A percentile compares a stretch with the other conserved stretches of the same genome.
These are phyloP conservation scores for Paracanthobrama guichenoti DNA, from an alignment of 2,113 vertebrate species.

Conservation along the genomic window DNA sequence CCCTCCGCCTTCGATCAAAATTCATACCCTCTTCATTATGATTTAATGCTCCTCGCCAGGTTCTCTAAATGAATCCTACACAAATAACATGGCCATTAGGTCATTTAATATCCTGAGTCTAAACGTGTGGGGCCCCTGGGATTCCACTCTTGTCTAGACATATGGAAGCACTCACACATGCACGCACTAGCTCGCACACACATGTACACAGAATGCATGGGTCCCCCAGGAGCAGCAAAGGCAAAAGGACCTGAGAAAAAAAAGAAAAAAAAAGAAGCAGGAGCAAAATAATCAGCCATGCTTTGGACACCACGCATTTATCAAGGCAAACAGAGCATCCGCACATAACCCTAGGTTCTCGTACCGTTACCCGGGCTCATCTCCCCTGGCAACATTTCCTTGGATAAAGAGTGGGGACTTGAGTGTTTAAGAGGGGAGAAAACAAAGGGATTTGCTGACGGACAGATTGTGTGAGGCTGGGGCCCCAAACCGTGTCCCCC, in stretches of 20 bases:
- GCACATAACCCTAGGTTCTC: neutral
- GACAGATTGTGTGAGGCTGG: conserved; percentile 51
- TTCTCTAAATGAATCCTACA: conserved; percentile 58
- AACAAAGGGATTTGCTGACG: conserved; percentile 53
- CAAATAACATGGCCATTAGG: conserved; percentile 65
- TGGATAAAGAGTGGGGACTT: conserved; percentile 47
- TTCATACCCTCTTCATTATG: conserved; percentile 58
- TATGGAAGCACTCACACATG: conserved; percentile 63
- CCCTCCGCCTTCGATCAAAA: conserved; percentile 52
- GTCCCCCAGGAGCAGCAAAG: conserved; percentile 41
- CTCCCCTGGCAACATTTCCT: conserved; percentile 47
- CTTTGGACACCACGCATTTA: conserved; percentile 38
- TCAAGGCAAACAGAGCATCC: conserved; percentile 46
- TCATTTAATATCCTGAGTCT: conserved; percentile 66
- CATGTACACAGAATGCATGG: conserved; percentile 25
- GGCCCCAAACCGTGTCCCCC: conserved; percentile 38
- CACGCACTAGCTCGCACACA: conserved; percentile 8
- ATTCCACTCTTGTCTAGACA: conserved; percentile 62
- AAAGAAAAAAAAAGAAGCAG: conserved; percentile 26
- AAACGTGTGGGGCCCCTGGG: conserved; percentile 59
- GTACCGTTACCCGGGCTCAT: conserved; percentile 27
- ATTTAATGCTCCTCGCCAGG: conserved; percentile 55
- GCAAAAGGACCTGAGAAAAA: conserved; percentile 36
- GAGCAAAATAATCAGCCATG: conserved; percentile 55
- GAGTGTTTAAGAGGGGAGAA: conserved; percentile 37